Evolutionary conservation across 1,140 invertebrate species (phyloP).

Genomic region (Bombus soroeensis): DNA sequence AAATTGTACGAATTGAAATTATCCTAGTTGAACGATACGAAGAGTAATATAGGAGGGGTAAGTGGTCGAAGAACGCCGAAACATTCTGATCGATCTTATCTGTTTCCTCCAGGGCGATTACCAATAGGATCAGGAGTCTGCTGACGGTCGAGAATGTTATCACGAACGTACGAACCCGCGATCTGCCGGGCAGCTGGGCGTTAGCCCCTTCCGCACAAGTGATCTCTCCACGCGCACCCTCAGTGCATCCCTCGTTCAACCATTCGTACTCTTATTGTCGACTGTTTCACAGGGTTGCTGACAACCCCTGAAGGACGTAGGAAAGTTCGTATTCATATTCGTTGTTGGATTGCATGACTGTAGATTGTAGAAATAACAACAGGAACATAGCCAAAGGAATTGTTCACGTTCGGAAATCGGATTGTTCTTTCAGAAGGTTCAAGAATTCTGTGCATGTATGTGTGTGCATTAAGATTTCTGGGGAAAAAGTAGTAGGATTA

Average conservation of each 20-base stretch:
- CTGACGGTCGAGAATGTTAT: slow-evolving; percentile 16
- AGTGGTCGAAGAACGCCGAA: neutral
- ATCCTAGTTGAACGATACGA: neutral
- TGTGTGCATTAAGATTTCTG: neutral
- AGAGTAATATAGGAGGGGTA: neutral
- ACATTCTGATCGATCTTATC: slow-evolving; percentile 33
- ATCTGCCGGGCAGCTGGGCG: slow-evolving; percentile 74
- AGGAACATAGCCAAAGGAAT: neutral
- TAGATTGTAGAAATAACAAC: no score
- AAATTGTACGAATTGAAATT: neutral
- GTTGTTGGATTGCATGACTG: no score
- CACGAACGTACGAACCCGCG: slow-evolving; percentile 82
- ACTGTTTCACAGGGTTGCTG: neutral
- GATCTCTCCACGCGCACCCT: slow-evolving; percentile 72
- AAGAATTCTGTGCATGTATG: neutral
- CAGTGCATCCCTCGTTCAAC: slow-evolving; percentile 59
- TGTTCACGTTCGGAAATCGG: neutral
- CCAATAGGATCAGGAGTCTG: neutral
- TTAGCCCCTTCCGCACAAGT: slow-evolving; percentile 72
- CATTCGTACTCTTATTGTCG: neutral
- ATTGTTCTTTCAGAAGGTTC: neutral
- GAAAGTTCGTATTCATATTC: neutral
- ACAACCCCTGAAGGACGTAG: neutral
- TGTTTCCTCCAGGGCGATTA: neutral
- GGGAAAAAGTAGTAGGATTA: neutral